Evolutionary conservation across 2,888 invertebrate species (phyloP).

Genomic region (Mamestra brassicae): DNA sequence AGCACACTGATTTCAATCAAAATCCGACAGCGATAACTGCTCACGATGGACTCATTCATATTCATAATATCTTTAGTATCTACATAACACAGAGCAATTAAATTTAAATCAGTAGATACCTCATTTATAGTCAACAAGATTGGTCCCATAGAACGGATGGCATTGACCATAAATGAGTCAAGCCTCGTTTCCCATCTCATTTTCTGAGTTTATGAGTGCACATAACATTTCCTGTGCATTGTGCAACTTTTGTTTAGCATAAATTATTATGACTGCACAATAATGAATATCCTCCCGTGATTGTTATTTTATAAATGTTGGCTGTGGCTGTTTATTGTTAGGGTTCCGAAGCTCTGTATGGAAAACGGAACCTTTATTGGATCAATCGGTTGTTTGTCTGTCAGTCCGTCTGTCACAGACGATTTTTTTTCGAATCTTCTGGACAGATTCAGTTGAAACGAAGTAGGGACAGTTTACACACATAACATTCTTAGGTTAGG

Average conservation of each 20-base stretch:
- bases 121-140: slow-evolving; percentile 23
- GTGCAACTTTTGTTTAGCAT: slow-evolving; percentile 51
- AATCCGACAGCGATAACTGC: background rate
- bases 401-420: too few species aligned
- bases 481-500: too few species aligned
- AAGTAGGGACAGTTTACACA: too few species aligned
- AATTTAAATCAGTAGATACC: slow-evolving; percentile 20
- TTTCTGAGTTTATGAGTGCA: slow-evolving; percentile 37
- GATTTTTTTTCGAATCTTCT: too few species aligned
- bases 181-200: slow-evolving; percentile 40
- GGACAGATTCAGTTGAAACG: too few species aligned
- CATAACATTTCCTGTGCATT: slow-evolving; percentile 52
- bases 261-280: slow-evolving; percentile 39
- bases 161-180: slow-evolving; percentile 25
- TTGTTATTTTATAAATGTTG: slow-evolving; percentile 8
- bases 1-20: background rate
- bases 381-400: too few species aligned
- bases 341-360: too few species aligned
- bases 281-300: slow-evolving; percentile 21
- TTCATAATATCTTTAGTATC: slow-evolving; percentile 22
- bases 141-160: slow-evolving; percentile 30
- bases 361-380: too few species aligned
- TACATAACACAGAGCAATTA: slow-evolving; percentile 1
- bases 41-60: slow-evolving; percentile 20
- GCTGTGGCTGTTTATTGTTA: background rate